Percentiles rank a stretch among this genome's conserved stretches.
Conservation (phyloP, 2,797 vertebrate species). For the Aeoliscus strigatus region DNA sequence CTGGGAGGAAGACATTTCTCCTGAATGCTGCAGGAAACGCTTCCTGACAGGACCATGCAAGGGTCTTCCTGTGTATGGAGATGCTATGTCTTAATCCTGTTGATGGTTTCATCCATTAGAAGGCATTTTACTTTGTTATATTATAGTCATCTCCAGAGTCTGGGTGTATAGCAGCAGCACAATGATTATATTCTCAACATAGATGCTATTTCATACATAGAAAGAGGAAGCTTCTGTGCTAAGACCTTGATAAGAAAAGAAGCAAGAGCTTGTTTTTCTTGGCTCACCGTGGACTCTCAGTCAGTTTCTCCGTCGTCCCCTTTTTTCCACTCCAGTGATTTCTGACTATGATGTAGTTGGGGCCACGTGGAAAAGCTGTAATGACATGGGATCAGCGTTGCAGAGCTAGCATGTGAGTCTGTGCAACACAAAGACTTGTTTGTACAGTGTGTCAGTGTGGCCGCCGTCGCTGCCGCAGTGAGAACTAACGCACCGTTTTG, state of each 20-base stretch:
- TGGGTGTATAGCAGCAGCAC: background rate
- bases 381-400: conserved; percentile 41
- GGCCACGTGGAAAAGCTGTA: conserved; percentile 55
- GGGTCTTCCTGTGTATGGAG: conserved; percentile 56
- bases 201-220: background rate
- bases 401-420: conserved; percentile 53
- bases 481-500: conserved; percentile 25
- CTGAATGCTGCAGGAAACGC: conserved; percentile 57
- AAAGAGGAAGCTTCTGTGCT: conserved; percentile 11
- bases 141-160: too few species aligned
- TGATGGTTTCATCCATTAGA: conserved; percentile 20
- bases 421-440: conserved; percentile 57
- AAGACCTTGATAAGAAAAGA: conserved; percentile 33
- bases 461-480: conserved; percentile 16
- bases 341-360: conserved; percentile 32
- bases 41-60: conserved; percentile 57
- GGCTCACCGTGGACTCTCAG: conserved; percentile 32
- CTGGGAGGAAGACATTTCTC: conserved; percentile 55
- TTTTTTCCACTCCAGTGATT: conserved; percentile 26
- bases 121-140: conserved; percentile 2
- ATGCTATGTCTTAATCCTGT: conserved; percentile 26
- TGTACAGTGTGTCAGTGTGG: conserved; percentile 35
- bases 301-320: conserved; percentile 33
- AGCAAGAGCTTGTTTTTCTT: conserved; percentile 39
- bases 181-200: conserved; percentile 5